Conservation (phyloP, 2,888 invertebrate species). For the Cryptosula pallasiana region DNA sequence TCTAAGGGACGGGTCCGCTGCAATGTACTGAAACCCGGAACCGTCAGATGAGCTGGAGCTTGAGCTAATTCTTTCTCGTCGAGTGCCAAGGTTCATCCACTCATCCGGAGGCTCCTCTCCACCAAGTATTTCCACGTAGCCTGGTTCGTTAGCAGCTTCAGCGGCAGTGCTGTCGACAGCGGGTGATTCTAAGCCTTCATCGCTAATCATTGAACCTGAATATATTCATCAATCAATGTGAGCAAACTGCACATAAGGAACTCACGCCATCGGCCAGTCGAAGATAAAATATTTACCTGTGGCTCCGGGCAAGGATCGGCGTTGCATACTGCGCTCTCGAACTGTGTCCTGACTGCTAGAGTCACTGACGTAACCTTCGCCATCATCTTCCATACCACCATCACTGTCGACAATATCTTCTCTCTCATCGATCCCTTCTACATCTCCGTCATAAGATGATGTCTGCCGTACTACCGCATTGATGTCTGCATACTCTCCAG, state of each 20-base stretch:
- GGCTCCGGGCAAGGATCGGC: not conserved
- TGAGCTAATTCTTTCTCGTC: conserved; percentile 1
- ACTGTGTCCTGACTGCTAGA: conserved; percentile 18
- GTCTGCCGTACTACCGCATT: not conserved
- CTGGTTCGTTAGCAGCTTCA: not conserved
- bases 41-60: conserved; percentile 21
- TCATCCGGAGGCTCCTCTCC: conserved; percentile 21
- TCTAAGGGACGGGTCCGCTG: no score
- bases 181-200: not conserved
- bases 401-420: not conserved
- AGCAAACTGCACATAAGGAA: not conserved
- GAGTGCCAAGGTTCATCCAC: conserved; percentile 10
- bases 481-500: not conserved
- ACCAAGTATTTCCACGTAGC: conserved; percentile 16
- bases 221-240: not conserved
- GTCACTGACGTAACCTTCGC: conserved; percentile 12
- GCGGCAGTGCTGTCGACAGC: not conserved
- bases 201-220: conserved; percentile 5
- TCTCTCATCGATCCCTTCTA: not conserved
- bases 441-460: not conserved
- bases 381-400: not conserved
- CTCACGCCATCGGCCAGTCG: not conserved
- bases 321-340: not conserved
- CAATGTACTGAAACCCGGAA: conserved; percentile 8
- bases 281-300: not conserved